Conservation (phyloP, 2,113 vertebrate species). For the Macrotus californicus region DNA sequence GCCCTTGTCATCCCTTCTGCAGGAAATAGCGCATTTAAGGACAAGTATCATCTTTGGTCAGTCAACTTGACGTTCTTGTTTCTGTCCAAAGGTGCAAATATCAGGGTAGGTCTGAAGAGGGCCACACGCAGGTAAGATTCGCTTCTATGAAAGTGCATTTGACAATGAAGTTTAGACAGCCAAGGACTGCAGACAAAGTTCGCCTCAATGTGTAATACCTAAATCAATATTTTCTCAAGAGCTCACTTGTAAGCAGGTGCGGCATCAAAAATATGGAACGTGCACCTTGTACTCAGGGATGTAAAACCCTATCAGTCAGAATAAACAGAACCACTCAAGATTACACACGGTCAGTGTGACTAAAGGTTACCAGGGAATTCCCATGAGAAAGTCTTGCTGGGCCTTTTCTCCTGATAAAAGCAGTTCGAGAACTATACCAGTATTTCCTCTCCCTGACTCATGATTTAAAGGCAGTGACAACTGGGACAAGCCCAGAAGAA, state of each 20-base stretch:
- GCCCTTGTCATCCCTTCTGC: background rate
- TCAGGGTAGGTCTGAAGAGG: background rate
- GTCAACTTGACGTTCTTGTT: background rate
- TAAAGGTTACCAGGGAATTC: background rate
- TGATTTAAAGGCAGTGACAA: background rate
- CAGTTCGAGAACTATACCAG: background rate
- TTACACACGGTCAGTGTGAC: background rate
- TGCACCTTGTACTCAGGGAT: background rate
- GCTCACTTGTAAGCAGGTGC: background rate
- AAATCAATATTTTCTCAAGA: conserved; percentile 5
- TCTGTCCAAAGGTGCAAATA: background rate
- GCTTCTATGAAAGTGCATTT: background rate
- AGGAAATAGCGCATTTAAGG: background rate
- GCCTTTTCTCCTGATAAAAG: background rate
- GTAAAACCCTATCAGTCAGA: background rate
- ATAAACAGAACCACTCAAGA: background rate
- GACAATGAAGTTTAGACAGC: background rate
- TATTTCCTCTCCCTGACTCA: background rate
- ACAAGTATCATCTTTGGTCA: background rate
- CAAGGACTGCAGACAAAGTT: background rate
- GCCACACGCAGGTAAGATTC: background rate
- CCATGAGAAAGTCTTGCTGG: background rate
- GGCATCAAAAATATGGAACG: background rate
- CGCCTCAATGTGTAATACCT: background rate
- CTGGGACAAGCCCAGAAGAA: background rate